Evolutionary conservation across 2,888 invertebrate species (phyloP).

Genomic region (Stomorhina lunata): DNA sequence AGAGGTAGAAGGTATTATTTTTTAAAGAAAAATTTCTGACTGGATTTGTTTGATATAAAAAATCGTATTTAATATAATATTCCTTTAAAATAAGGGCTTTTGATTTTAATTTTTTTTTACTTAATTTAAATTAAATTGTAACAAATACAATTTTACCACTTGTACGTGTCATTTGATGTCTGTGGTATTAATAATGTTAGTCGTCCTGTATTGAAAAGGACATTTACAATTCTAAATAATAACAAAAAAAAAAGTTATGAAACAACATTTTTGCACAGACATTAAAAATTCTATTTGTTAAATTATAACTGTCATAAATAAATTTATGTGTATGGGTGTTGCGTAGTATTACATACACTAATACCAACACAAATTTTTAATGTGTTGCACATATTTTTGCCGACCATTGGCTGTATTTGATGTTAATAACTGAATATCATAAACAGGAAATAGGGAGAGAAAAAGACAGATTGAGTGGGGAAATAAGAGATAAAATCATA

Average conservation of each 20-base stretch:
- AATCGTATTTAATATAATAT: background rate
- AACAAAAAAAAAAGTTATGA: background rate
- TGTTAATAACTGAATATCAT: slow-evolving; percentile 47
- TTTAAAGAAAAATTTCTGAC: no score
- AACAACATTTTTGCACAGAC: background rate
- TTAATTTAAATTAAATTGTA: no score
- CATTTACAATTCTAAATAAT: slow-evolving; percentile 19
- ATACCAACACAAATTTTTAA: no score
- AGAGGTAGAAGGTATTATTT: no score
- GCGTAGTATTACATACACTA: background rate
- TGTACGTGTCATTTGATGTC: background rate
- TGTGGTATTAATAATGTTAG: background rate
- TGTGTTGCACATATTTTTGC: background rate
- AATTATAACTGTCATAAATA: slow-evolving; percentile 47
- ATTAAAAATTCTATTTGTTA: slow-evolving; percentile 56
- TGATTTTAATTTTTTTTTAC: slow-evolving; percentile 35
- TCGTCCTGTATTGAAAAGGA: slow-evolving; percentile 20
- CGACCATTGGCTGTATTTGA: slow-evolving; percentile 7
- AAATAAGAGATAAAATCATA: no score
- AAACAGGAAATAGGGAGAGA: slow-evolving; percentile 1
- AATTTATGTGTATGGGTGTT: slow-evolving; percentile 26
- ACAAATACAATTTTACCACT: background rate
- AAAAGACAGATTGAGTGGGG: background rate
- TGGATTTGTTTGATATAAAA: background rate
- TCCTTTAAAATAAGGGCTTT: background rate